Base-by-base conservation (phyloP, 2,797 vertebrate species). In the Sphaeramia orbicularis region DNA sequence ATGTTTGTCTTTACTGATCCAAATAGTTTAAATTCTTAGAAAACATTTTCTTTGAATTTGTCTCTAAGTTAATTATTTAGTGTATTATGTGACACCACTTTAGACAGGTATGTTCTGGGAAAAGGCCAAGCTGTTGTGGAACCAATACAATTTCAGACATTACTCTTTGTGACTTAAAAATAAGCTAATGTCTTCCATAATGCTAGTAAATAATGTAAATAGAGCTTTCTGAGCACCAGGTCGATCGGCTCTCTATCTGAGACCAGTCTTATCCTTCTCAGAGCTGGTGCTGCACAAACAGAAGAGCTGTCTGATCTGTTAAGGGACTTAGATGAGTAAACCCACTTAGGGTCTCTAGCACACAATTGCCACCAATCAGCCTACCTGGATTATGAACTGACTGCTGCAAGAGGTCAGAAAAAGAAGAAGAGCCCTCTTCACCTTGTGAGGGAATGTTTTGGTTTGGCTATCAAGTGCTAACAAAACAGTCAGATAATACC, bases 311-410 rank as follows among this genome's bases (percentile, higher is more conserved):
- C 65, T 84, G 78, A 90, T 86, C 88, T 78, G 66, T 72, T 88
- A 54, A 85, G 65, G 74, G 71, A 81, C 78, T 87, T 88, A 86
- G 60, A 74, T 61, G 50, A 1, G 48, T 58, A 84, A 90, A 89
- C 82, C 83, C 81, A 87, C 81, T 85, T 87, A 84, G 9, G 57
- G 19, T 43, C 49, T 67, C 52, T 24, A 13, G 66, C 76, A 74
- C 54, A 77, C 74, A 50, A 55, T 37, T 55, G 69, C 50, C 68
- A 77, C 54, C 56, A 58, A 49, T 21, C 43, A 56, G 61, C 41
- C 65, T 71, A 80, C 65, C 65, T 84, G 80, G 85, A 87, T 81
- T 79, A 81, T 69, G 65, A 77, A 55, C 60, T 47, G 62, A 57
- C 42, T 69, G 53, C n/a, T 12, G 11, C 11, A 36, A 50, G 44